Conservation (phyloP, 2,888 invertebrate genomes). For the Laspeyria flexula region DNA sequence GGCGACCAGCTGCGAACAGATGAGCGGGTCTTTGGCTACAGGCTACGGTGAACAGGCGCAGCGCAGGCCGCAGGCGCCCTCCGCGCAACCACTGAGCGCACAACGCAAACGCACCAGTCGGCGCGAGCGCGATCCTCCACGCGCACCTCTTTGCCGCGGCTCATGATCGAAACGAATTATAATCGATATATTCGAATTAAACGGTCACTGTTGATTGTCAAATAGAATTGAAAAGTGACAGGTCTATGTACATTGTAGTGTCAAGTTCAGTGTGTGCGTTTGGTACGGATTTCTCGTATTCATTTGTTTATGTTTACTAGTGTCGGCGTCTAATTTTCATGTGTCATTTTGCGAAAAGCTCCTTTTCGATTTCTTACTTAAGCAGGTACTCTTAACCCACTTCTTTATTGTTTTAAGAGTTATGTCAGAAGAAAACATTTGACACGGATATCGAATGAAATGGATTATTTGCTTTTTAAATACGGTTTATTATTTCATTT, state of each 20-base stretch:
- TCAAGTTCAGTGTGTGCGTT: slow-evolving; percentile 64
- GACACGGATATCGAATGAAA: slow-evolving; percentile 16
- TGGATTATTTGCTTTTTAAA: slow-evolving; percentile 18
- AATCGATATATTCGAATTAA: slow-evolving; percentile 65
- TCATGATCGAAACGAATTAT: slow-evolving; percentile 54
- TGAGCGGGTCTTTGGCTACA: slow-evolving; percentile 50
- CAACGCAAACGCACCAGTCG: slow-evolving; percentile 61
- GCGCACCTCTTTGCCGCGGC: slow-evolving; percentile 67
- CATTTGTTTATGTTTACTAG: slow-evolving; percentile 55
- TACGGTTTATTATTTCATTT: neutral
- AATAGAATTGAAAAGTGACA: slow-evolving; percentile 56
- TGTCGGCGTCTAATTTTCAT: slow-evolving; percentile 56
- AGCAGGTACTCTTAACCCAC: too few species aligned
- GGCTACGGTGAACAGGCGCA: slow-evolving; percentile 19
- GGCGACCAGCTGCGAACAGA: slow-evolving; percentile 69
- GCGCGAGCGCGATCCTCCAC: slow-evolving; percentile 71
- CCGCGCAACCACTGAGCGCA: slow-evolving; percentile 48
- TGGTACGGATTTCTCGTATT: slow-evolving; percentile 38
- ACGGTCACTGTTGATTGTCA: slow-evolving; percentile 58
- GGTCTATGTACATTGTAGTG: slow-evolving; percentile 59
- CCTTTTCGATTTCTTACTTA: too few species aligned
- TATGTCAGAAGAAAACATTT: too few species aligned
- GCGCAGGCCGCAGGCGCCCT: slow-evolving; percentile 54
- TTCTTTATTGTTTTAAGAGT: too few species aligned
- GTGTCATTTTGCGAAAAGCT: slow-evolving; percentile 45